Base-by-base conservation (phyloP, 2,113 vertebrate genomes). In the Ctenodactylus gundi region DNA sequence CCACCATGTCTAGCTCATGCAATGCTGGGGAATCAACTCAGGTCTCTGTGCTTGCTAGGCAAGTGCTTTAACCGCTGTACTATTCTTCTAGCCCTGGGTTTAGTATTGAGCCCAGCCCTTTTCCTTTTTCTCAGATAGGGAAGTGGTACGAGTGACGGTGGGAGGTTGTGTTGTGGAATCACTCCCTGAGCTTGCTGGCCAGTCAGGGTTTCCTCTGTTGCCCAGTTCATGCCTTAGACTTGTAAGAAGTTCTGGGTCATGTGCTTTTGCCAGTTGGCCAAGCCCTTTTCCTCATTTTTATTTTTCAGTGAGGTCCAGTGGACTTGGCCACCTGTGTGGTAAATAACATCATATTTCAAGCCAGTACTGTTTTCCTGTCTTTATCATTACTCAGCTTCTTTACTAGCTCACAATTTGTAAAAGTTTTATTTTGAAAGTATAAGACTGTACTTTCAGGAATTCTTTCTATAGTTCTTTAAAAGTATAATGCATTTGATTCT, bases 401-500 rank as follows among this genome's bases (percentile, higher is more conserved):
- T 39, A 55, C 20, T 46, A 21, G 44, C 77, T 57, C 44, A 51
- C 21, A 46, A 44, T 64, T 85, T 88, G 85, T 55, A 65, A 39
- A 62, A 53, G 23, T 29, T 85, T 94, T 89, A 65, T 88, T 92
- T 76, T 23, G 12, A 65, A 73, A 49, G 25, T 78, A 29, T 84
- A 75, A 68, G n/a, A n/a, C n/a, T n/a, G n/a, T n/a, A n/a, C n/a
- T n/a, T n/a, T n/a, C n/a, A n/a, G n/a, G n/a, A n/a, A n/a, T n/a
- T n/a, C n/a, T n/a, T n/a, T n/a, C n/a, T n/a, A n/a, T n/a, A n/a
- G n/a, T n/a, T n/a, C n/a, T 92, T 76, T 23, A 15, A 65, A 73
- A 49, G 25, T 78, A 29, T 84, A 75, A 68, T 76, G 8, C n/a
- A 12, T 90, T 94, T 90, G 67, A 91, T 72, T 65, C 27, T 92